These are phyloP conservation scores for Sinella curviseta DNA, from an alignment of 1,140 invertebrate species.

Conservation along the genomic window DNA sequence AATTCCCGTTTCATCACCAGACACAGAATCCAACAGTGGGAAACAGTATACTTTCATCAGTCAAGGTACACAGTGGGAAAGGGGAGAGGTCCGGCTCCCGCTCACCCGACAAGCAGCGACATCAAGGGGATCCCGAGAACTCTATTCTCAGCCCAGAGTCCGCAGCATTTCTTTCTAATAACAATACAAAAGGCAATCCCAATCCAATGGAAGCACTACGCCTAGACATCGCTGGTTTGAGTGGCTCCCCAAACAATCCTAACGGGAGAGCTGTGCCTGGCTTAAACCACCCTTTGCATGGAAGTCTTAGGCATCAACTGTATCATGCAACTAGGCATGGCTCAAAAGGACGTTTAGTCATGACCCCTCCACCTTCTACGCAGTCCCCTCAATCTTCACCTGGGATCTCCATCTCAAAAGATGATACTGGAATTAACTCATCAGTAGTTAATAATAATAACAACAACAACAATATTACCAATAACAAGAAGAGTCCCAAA, in stretches of 20 bases:
- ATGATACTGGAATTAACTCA: slow-evolving; percentile 13
- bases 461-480: slow-evolving; percentile 9
- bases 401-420: slow-evolving; percentile 16
- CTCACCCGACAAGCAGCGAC: slow-evolving; percentile 41
- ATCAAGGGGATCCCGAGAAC: slow-evolving; percentile 23
- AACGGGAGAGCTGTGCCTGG: neutral
- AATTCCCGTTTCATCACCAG: slow-evolving; percentile 34
- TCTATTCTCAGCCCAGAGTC: slow-evolving; percentile 42
- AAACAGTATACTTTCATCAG: neutral
- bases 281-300: neutral
- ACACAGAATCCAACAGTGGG: slow-evolving; percentile 22
- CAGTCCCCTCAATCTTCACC: slow-evolving; percentile 37
- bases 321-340: slow-evolving; percentile 18
- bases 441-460: neutral
- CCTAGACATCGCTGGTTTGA: slow-evolving; percentile 26
- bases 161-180: slow-evolving; percentile 59
- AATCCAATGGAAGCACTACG: slow-evolving; percentile 35
- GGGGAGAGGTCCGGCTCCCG: slow-evolving; percentile 47
- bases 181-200: slow-evolving; percentile 16
- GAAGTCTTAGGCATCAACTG: neutral
- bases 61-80: neutral
- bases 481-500: slow-evolving; percentile 24
- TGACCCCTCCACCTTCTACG: neutral
- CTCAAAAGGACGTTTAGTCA: slow-evolving; percentile 24
- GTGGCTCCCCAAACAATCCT: slow-evolving; percentile 20